Evolutionary conservation across 2,888 invertebrate genomes (phyloP).

Genomic region (Plusia festucae): DNA sequence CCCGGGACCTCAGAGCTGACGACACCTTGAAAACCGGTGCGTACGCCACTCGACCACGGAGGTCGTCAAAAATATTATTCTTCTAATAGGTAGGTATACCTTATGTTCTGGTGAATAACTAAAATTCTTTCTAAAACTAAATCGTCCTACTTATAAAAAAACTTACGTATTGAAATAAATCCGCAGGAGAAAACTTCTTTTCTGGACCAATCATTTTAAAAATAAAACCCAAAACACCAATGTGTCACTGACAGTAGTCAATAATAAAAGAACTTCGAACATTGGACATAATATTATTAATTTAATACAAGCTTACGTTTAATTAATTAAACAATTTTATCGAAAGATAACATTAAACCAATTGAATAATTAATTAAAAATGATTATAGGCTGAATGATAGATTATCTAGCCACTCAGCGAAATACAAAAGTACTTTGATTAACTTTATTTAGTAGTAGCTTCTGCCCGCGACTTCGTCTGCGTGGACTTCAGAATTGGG

Average conservation of each 20-base stretch:
- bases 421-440: too few species aligned
- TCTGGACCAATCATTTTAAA: constrained; percentile 55
- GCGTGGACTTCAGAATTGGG: too few species aligned
- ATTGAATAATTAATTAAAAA: constrained; percentile 33
- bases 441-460: too few species aligned
- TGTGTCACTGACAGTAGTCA: neutral
- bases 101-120: neutral
- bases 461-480: neutral
- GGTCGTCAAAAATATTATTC: too few species aligned
- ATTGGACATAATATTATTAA: neutral
- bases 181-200: constrained; percentile 61
- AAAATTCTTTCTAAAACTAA: too few species aligned
- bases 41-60: too few species aligned
- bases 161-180: constrained; percentile 73
- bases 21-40: too few species aligned
- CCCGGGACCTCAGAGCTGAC: too few species aligned
- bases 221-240: neutral
- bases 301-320: neutral
- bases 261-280: neutral
- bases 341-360: constrained; percentile 10
- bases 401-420: constrained; percentile 16
- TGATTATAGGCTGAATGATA: neutral
- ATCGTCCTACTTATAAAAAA: too few species aligned
- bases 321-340: constrained; percentile 11
- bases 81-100: too few species aligned